These are phyloP conservation scores for Ooceraea biroi DNA, from an alignment of 1,140 invertebrate genomes.

Conservation along the genomic window DNA sequence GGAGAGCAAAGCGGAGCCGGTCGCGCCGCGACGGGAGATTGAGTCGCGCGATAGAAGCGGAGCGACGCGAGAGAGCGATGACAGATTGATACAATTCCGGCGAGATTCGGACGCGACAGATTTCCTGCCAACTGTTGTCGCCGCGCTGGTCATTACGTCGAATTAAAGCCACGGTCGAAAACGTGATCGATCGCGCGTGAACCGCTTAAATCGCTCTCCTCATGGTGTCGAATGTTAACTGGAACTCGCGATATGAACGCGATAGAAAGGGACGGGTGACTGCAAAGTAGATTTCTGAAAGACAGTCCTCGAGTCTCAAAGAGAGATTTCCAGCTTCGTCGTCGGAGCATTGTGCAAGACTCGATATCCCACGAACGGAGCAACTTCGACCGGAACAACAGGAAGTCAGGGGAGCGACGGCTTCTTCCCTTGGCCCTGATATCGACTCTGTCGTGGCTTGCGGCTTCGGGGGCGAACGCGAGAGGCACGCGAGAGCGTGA, in stretches of 20 bases:
- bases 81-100: constrained; percentile 86
- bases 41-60: constrained; percentile 81
- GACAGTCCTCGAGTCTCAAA: no score
- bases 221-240: not conserved
- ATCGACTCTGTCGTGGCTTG: constrained; percentile 71
- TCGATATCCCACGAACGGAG: constrained; percentile 7
- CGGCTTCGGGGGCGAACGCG: constrained; percentile 66
- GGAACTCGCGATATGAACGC: no score
- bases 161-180: constrained; percentile 70
- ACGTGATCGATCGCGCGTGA: constrained; percentile 43
- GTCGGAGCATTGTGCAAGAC: not conserved
- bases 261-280: no score
- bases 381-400: constrained; percentile 56
- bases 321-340: constrained; percentile 1
- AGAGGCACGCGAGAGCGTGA: constrained; percentile 71
- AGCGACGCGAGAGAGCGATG: constrained; percentile 76
- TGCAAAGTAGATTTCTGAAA: no score
- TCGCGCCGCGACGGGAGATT: constrained; percentile 83
- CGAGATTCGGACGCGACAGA: constrained; percentile 82
- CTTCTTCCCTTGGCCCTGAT: constrained; percentile 61
- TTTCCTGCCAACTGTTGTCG: constrained; percentile 85
- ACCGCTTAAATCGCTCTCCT: not conserved
- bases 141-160: constrained; percentile 76
- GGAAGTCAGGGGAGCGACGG: constrained; percentile 61
- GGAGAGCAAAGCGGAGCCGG: constrained; percentile 78